Conservation (phyloP, 23 tunicate genomes). For the Botrylloides violaceus region DNA sequence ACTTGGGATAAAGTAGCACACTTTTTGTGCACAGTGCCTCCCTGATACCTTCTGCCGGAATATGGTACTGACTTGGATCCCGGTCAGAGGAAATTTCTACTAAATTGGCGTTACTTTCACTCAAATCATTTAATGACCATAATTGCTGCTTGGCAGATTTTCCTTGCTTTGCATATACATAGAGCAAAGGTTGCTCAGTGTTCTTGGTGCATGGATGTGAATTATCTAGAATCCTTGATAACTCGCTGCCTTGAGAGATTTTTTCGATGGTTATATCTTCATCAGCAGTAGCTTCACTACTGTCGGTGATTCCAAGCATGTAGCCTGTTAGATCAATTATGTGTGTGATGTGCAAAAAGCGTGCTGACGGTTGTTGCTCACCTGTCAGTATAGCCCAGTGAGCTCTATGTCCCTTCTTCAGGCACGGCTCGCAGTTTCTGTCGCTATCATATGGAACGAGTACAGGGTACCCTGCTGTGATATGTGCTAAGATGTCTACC, state of each 20-base stretch:
- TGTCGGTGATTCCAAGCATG: too few relatives aligned
- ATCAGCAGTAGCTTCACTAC: too few relatives aligned
- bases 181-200: conserved; percentile 4
- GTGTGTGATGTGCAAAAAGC: too few relatives aligned
- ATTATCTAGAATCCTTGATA: background rate
- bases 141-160: conserved; percentile 39
- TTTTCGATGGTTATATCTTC: background rate
- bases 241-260: background rate
- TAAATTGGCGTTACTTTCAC: conserved; percentile 32
- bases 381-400: conserved; percentile 69
- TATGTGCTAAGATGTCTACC: conserved; percentile 7
- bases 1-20: conserved; percentile 2
- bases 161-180: conserved; percentile 45
- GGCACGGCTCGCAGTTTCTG: conserved; percentile 44
- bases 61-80: conserved; percentile 16
- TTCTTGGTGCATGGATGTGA: background rate
- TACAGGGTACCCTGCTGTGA: conserved; percentile 29
- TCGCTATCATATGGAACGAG: conserved; percentile 58
- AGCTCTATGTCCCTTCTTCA: conserved; percentile 43
- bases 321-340: too few relatives aligned
- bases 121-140: conserved; percentile 29
- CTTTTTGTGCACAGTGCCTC: conserved; percentile 9
- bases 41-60: conserved; percentile 25
- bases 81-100: conserved; percentile 19
- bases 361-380: conserved; percentile 7